Conservation (phyloP, 2,888 invertebrate genomes). For the Acheta domesticus region DNA sequence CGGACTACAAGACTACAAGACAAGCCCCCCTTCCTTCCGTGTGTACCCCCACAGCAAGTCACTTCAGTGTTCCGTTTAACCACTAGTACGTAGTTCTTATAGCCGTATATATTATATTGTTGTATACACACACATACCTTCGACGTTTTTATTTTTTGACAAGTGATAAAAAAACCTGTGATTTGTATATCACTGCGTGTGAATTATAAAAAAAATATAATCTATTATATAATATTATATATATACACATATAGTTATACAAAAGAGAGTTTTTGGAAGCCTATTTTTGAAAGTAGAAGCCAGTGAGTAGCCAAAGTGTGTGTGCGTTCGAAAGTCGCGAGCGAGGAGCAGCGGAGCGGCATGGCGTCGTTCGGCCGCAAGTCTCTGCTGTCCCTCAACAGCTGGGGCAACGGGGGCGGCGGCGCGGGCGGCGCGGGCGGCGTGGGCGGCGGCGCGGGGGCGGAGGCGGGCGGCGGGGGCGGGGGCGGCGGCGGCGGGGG, state of each 20-base stretch:
- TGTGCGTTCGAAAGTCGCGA: neutral
- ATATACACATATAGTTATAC: too few relatives aligned
- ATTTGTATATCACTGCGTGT: neutral
- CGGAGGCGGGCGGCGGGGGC: slow-evolving; percentile 24
- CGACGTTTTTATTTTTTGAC: neutral
- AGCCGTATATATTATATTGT: too few relatives aligned
- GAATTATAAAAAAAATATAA: neutral
- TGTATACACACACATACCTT: too few relatives aligned
- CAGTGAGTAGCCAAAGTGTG: neutral
- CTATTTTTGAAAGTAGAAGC: neutral
- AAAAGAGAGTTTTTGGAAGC: neutral
- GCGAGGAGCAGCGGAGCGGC: neutral
- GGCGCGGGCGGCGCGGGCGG: slow-evolving; percentile 19
- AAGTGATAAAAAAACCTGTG: neutral
- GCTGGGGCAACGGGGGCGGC: slow-evolving; percentile 23
- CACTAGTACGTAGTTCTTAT: too few relatives aligned
- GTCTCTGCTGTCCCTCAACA: slow-evolving; percentile 31
- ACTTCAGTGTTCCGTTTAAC: too few relatives aligned
- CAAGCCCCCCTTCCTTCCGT: neutral
- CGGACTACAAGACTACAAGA: neutral
- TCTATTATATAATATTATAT: too few relatives aligned
- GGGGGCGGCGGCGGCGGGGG: slow-evolving; percentile 21
- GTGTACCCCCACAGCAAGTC: neutral
- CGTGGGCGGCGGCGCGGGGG: slow-evolving; percentile 26
- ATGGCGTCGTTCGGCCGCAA: slow-evolving; percentile 31